Conservation (phyloP, 2,113 vertebrate species). For the Colossoma macropomum region DNA sequence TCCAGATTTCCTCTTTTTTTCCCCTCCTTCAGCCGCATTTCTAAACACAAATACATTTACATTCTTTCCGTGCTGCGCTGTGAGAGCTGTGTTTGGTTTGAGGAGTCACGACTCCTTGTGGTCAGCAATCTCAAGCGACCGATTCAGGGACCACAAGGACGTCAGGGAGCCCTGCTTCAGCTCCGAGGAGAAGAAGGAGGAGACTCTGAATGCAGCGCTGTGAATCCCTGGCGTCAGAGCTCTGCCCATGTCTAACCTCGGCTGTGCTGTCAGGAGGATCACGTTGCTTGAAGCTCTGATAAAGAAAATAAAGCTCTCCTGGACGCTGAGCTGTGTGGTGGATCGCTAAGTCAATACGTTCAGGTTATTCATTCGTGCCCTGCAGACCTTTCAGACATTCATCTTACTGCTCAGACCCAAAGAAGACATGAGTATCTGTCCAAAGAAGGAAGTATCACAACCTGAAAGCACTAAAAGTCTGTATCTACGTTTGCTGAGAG, state of each 20-base stretch:
- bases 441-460: not conserved
- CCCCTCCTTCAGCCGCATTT: slow-evolving; percentile 33
- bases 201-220: not conserved
- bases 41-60: slow-evolving; percentile 69
- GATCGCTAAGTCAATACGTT: slow-evolving; percentile 13
- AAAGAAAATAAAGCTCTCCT: slow-evolving; percentile 29
- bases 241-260: slow-evolving; percentile 10
- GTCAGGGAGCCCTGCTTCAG: not conserved
- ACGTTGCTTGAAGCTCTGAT: slow-evolving; percentile 23
- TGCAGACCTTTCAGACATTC: not conserved
- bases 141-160: slow-evolving; percentile 27
- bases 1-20: slow-evolving; percentile 69
- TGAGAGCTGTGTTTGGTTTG: slow-evolving; percentile 61
- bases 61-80: slow-evolving; percentile 74
- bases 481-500: too few relatives aligned
- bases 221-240: slow-evolving; percentile 18
- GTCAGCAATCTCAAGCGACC: not conserved
- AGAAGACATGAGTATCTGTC: not conserved
- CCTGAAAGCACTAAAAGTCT: too few relatives aligned
- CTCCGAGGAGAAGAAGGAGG: not conserved
- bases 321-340: not conserved
- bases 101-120: slow-evolving; percentile 49
- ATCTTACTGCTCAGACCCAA: not conserved
- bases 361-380: slow-evolving; percentile 24
- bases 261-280: not conserved